Evolutionary conservation across 2,888 invertebrate genomes (phyloP).

Genomic region (Caenorhabditis becei): DNA sequence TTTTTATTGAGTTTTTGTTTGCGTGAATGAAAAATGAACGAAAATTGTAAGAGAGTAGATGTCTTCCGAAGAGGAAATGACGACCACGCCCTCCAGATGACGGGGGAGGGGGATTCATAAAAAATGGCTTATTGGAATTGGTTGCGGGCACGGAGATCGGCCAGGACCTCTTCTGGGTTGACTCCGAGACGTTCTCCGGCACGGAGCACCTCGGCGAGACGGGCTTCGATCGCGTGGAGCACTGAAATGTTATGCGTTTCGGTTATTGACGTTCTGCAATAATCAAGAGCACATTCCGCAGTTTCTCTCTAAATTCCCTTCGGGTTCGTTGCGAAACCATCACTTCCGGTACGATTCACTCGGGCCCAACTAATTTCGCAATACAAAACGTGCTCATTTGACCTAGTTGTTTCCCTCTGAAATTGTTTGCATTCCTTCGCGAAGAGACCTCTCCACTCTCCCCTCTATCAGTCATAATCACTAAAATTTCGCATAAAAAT

Average conservation of each 20-base stretch:
- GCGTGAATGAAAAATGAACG: constrained; percentile 13
- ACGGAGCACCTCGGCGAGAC: constrained; percentile 76
- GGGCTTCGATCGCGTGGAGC: constrained; percentile 78
- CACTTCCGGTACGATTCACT: background rate
- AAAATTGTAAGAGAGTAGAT: too few species aligned
- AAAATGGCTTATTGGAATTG: constrained; percentile 54
- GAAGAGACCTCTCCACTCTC: background rate
- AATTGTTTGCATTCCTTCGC: constrained; percentile 31
- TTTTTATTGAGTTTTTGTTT: constrained; percentile 32
- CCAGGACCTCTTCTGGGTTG: constrained; percentile 78
- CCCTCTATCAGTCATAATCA: constrained; percentile 18
- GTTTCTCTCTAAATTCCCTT: too few species aligned
- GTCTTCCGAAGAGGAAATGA: constrained; percentile 6
- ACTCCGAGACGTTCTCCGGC: constrained; percentile 80
- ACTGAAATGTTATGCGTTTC: constrained; percentile 74
- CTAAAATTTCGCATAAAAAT: constrained; percentile 43
- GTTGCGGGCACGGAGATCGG: constrained; percentile 74
- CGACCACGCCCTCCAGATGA: too few species aligned
- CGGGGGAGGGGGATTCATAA: too few species aligned
- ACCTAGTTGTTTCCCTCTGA: constrained; percentile 6
- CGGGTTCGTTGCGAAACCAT: background rate
- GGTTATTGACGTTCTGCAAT: too few species aligned
- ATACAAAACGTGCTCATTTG: constrained; percentile 6
- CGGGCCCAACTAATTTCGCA: background rate
- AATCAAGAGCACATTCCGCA: too few species aligned